Conservation (phyloP, 2,888 invertebrate species). For the Hirtodrosophila duncani region DNA sequence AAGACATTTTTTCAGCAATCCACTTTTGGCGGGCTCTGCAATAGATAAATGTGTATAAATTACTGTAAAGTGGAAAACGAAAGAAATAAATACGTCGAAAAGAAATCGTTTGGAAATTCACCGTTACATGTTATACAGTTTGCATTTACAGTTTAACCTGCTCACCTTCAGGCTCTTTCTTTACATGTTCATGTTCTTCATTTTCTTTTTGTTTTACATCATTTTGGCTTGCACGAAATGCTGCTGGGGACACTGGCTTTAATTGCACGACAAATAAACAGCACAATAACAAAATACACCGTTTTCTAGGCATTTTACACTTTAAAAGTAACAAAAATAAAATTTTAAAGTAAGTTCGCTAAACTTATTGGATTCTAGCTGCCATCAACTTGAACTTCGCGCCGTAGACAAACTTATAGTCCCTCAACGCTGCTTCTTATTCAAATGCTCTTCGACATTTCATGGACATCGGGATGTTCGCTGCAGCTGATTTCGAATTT, state of each 20-base stretch:
- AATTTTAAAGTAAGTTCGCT: no score
- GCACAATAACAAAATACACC: constrained; percentile 12
- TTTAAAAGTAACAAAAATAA: no score
- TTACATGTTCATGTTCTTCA: constrained; percentile 7
- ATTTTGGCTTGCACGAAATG: constrained; percentile 47
- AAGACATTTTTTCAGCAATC: constrained; percentile 61
- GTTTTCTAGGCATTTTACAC: no score
- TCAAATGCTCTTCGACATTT: no score
- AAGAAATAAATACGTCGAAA: background rate
- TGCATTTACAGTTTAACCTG: constrained; percentile 15
- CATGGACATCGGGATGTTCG: no score
- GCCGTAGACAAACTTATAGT: no score
- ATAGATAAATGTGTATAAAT: background rate
- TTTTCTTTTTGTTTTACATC: constrained; percentile 15
- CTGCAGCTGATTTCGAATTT: no score
- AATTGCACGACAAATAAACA: constrained; percentile 19
- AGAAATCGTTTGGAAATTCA: no score
- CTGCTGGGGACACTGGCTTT: constrained; percentile 1
- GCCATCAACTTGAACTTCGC: no score
- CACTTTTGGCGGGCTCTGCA: constrained; percentile 30
- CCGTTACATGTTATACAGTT: no score
- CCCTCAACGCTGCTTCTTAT: no score
- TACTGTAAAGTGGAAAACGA: background rate
- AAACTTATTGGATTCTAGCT: no score
- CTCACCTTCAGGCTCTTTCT: background rate